A percentile compares a stretch with the other conserved stretches of the same genome.
Conservation (phyloP, 2,797 vertebrate species). For the Muscicapa comitata region DNA sequence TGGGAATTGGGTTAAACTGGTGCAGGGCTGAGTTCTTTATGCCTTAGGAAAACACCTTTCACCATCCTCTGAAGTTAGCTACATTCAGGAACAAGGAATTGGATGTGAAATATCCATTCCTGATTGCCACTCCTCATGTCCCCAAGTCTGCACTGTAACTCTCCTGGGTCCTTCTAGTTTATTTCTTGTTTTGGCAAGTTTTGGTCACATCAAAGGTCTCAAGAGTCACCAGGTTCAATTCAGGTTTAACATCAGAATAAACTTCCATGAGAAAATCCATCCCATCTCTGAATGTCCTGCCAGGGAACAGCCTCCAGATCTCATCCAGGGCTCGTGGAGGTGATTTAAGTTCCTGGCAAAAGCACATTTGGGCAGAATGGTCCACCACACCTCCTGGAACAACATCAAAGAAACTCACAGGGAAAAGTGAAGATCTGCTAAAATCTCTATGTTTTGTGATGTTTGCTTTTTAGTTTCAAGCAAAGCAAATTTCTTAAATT, state of each 20-base stretch:
- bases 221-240: background rate
- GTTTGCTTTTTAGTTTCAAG: background rate
- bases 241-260: background rate
- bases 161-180: background rate
- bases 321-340: background rate
- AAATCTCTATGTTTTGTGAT: background rate
- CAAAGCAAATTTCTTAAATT: background rate
- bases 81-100: background rate
- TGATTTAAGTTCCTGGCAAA: background rate
- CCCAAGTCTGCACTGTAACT: background rate
- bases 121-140: background rate
- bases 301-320: background rate
- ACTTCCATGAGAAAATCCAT: background rate
- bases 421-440: background rate
- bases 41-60: background rate
- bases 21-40: background rate
- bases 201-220: background rate
- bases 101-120: background rate
- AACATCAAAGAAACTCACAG: background rate
- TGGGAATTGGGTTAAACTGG: background rate
- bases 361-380: background rate
- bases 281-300: background rate
- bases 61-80: background rate
- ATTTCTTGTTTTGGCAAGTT: background rate
- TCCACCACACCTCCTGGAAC: background rate